phyloP scores from a whole-genome alignment of 2,113 vertebrate species.

The Bombycilla garrulus region DNA sequence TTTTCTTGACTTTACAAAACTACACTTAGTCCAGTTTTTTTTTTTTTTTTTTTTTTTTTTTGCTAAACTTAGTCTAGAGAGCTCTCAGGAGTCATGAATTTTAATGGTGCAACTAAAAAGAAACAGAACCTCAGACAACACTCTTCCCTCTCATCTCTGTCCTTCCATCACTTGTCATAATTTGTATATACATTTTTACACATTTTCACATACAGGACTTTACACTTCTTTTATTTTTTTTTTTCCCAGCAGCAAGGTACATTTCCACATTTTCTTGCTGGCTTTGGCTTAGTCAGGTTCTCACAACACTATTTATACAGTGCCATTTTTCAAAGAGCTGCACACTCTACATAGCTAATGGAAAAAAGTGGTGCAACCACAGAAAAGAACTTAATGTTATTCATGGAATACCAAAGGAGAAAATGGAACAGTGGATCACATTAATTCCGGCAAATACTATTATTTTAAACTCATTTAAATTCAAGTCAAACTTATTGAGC shows the following conservation, averaged over 20 bases:
- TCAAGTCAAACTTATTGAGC: background rate
- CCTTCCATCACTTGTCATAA: background rate
- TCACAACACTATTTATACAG: background rate
- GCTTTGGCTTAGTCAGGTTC: background rate
- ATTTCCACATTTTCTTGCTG: background rate
- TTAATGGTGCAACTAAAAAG: background rate
- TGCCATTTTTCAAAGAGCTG: slow-evolving; percentile 34
- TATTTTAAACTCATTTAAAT: slow-evolving; percentile 56
- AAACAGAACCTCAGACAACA: background rate
- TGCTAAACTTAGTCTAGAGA: background rate
- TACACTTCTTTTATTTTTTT: background rate
- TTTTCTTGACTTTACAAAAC: background rate
- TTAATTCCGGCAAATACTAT: slow-evolving; percentile 38
- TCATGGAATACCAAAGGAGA: slow-evolving; percentile 32
- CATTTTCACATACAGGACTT: background rate
- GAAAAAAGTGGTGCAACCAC: background rate
- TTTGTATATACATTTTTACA: background rate
- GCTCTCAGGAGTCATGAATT: background rate
- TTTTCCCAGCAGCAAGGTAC: background rate
- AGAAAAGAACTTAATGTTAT: slow-evolving; percentile 1
- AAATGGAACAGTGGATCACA: slow-evolving; percentile 11
- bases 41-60: background rate
- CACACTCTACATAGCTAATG: background rate
- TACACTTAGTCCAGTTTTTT: background rate
- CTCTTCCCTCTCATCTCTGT: background rate